Conservation (phyloP, 2,113 vertebrate genomes). For the Murina feae region DNA sequence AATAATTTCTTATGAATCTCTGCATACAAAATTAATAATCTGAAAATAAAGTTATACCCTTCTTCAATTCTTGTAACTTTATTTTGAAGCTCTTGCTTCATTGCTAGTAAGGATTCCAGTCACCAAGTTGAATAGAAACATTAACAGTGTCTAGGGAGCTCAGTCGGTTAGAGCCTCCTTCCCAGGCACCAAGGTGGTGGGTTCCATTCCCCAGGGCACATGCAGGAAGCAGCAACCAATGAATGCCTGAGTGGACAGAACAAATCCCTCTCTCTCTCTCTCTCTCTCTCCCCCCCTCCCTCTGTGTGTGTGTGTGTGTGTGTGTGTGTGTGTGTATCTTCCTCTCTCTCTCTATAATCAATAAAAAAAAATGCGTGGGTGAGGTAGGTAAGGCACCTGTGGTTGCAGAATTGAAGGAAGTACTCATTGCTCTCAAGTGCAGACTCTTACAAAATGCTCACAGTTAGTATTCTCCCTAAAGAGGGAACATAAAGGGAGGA, state of each 20-base stretch:
- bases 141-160: background rate
- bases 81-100: background rate
- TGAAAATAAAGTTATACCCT: background rate
- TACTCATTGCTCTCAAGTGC: background rate
- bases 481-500: background rate
- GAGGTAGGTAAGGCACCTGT: rapidly evolving
- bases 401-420: background rate
- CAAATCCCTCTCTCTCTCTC: background rate
- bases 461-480: rapidly evolving
- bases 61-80: background rate
- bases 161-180: no score
- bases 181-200: background rate
- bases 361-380: background rate
- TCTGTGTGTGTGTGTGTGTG: no score
- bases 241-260: background rate
- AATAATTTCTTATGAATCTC: background rate
- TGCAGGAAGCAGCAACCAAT: background rate
- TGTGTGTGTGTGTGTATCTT: no score
- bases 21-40: background rate
- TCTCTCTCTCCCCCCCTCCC: background rate
- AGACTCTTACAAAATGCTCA: background rate
- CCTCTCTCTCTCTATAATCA: no score
- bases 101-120: background rate
- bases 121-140: background rate
- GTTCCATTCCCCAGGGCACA: background rate